Evolutionary conservation across 2,888 invertebrate genomes (phyloP), one percentile per base, ranked within the genome.

Genomic region (Sesamia inferens): DNA sequence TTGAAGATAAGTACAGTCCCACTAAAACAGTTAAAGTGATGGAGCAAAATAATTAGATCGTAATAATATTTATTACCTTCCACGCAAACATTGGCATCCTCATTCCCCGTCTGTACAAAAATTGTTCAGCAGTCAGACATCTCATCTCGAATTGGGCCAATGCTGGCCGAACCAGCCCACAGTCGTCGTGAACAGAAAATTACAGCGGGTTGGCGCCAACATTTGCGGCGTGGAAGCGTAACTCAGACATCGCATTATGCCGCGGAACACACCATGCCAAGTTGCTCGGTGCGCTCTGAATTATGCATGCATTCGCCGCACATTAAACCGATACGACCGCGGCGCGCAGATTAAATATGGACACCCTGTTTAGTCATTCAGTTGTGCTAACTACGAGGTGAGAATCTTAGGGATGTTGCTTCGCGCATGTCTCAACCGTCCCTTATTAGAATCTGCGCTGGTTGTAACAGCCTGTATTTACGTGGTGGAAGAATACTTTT

Each of bases 281-380:
- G 90, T 89, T 89, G 84, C 88, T 83, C 78, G 71, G 79, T 80
- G 74, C 78, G 74, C 78, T 54, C 83, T 92, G 90, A 91, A 93
- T 93, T 92, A 93, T 93, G 92, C 92, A 93, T 90, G 89, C 89
- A 88, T 89, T 88, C 85, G 82, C 89, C 89, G 90, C 90, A 89
- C 92, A 92, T 93, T 93, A 93, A 87, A 91, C 91, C 91, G 90
- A 91, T 90, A 89, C 89, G 87, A 85, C 89, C 90, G 89, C 88
- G 85, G 84, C 85, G 89, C 82, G 85, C 84, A 86, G 90, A 93
- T 93, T 93, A 92, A 93, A 93, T 93, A 93, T 93, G 92, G 90
- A 93, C 93, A 92, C 87, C 88, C 88, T 92, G 90, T 90, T 92
- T 92, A 93, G 91, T 89, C 90, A 93, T 93, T 91, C 92, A 87